These are phyloP conservation scores for Takifugu ocellatus DNA, from an alignment of 2,797 vertebrate species.

Conservation along the genomic window DNA sequence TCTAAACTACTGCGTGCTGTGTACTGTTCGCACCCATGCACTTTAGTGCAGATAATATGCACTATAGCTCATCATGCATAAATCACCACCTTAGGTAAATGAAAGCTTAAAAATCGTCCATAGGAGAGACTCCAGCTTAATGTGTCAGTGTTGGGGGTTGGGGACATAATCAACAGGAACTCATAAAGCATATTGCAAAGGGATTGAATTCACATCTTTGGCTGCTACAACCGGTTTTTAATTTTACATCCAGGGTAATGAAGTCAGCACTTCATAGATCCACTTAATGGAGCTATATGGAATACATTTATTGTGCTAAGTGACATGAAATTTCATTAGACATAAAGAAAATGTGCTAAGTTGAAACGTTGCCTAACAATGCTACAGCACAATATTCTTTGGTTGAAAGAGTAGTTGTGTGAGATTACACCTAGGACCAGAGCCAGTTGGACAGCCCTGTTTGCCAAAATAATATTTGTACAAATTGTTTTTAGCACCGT, in stretches of 20 bases:
- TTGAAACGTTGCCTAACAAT: too few relatives aligned
- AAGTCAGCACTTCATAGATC: slow-evolving; percentile 14
- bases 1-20: neutral
- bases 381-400: too few relatives aligned
- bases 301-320: too few relatives aligned
- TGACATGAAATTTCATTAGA: too few relatives aligned
- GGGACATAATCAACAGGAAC: slow-evolving; percentile 46
- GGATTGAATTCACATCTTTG: slow-evolving; percentile 46
- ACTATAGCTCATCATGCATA: slow-evolving; percentile 68
- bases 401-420: too few relatives aligned
- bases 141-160: slow-evolving; percentile 7
- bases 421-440: too few relatives aligned
- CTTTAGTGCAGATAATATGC: slow-evolving; percentile 2
- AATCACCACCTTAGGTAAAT: slow-evolving; percentile 71
- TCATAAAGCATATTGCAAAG: slow-evolving; percentile 53
- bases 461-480: too few relatives aligned
- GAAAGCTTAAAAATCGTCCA: slow-evolving; percentile 57
- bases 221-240: slow-evolving; percentile 34
- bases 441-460: too few relatives aligned
- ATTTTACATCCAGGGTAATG: slow-evolving; percentile 21
- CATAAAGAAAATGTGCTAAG: too few relatives aligned
- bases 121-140: slow-evolving; percentile 46
- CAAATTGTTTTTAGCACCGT: too few relatives aligned
- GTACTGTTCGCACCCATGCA: neutral
- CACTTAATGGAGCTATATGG: slow-evolving; percentile 1